Evolutionary conservation across 2,888 invertebrate genomes (phyloP), one percentile per base, ranked within the genome.

Genomic region (Tridacna crocea): DNA sequence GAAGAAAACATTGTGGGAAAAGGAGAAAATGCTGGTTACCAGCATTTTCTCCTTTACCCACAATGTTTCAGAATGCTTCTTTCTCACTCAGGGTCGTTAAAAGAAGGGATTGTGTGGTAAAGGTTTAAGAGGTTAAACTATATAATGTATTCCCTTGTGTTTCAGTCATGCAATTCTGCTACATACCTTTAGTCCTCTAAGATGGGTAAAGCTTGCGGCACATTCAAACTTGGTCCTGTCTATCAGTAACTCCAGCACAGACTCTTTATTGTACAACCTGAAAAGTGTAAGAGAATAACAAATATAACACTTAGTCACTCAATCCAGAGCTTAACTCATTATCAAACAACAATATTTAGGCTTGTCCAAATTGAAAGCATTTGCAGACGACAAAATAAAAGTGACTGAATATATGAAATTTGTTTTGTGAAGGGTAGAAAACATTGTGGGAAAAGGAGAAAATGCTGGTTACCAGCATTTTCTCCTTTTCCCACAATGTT

Each of bases 181-280:
- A 36, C 24, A 17, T 88, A 96, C 96, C 95, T 98, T 98, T 81
- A 98, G 95, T 90, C 95, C 96, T 92, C 97, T 97, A 72, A 98
- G 97, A 92, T 99, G 98, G 79, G 94, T 95, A 36, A 93, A 93
- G 63, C 87, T 91, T 48, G 83, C 65, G 10, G 92, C 91, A 89
- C 88, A 88, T 74, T 93, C 93, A 90, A 91, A 93, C 82, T 94
- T 93, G 78, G 96, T 96, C 91, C 97, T 97, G 93, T 98, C 98
- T 60, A 99, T 95, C 55, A 99, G 95, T n/a, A 97, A 96, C 94
- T 99, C 98, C 55, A 99, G 96, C 0, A 99, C 96, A 8, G 97
- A 96, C 93, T 98, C 97, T 94, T 99, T 99, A 93, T 97, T 98
- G 95, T 99, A 99, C 0, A 99, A 95, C 75, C 95, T 95, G 85